Evolutionary conservation across 2,888 invertebrate genomes (phyloP).

Genomic region (Diploptera punctata): DNA sequence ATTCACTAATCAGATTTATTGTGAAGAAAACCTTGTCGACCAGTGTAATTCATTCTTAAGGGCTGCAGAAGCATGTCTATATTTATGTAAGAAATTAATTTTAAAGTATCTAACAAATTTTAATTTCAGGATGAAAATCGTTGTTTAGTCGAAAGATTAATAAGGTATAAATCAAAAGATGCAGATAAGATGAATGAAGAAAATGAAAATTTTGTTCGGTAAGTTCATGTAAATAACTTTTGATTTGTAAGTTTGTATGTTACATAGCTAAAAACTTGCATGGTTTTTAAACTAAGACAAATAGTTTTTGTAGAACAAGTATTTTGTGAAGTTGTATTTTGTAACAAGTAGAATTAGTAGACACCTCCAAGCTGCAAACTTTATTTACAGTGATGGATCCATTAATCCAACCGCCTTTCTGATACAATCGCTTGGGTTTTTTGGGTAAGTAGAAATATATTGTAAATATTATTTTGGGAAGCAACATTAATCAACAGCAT

Average conservation of each 20-base stretch:
- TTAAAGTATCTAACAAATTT: slow-evolving; percentile 43
- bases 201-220: slow-evolving; percentile 92
- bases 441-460: slow-evolving; percentile 68
- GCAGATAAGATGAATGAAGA: slow-evolving; percentile 97
- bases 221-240: slow-evolving; percentile 45
- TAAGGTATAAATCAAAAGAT: slow-evolving; percentile 92
- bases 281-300: neutral
- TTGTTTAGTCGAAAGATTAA: slow-evolving; percentile 82
- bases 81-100: neutral
- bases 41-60: no score
- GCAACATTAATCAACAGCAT: neutral
- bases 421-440: slow-evolving; percentile 73
- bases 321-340: slow-evolving; percentile 9
- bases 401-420: slow-evolving; percentile 72
- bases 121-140: slow-evolving; percentile 83
- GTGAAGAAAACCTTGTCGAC: no score
- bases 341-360: slow-evolving; percentile 31
- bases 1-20: no score
- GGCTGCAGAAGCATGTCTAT: no score
- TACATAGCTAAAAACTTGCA: neutral
- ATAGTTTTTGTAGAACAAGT: neutral
- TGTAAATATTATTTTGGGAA: slow-evolving; percentile 21
- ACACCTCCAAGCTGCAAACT: slow-evolving; percentile 54
- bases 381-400: slow-evolving; percentile 71
- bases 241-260: neutral